phyloP scores from a whole-genome alignment of 2,113 vertebrate species.

The Riparia riparia region DNA sequence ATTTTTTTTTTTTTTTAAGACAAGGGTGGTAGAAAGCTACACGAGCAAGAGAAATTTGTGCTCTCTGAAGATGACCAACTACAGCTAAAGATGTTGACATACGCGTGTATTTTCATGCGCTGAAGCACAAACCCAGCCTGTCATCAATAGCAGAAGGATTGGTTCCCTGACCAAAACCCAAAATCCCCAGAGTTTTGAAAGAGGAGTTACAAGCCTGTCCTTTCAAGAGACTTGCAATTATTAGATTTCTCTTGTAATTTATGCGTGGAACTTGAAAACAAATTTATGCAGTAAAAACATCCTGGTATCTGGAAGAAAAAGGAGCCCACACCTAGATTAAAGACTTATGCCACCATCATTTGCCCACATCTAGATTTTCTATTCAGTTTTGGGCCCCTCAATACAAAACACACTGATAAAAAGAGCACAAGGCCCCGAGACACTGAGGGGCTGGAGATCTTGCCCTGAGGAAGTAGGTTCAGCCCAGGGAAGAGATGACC shows the following conservation, averaged over 20 bases:
- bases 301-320: background rate
- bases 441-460: background rate
- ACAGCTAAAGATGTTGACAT: background rate
- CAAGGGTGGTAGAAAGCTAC: background rate
- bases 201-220: background rate
- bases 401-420: background rate
- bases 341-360: background rate
- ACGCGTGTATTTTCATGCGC: rapidly evolving
- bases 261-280: background rate
- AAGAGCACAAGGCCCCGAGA: background rate
- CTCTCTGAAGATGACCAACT: background rate
- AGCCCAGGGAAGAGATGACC: background rate
- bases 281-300: background rate
- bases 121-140: background rate
- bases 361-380: background rate
- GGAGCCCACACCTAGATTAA: background rate
- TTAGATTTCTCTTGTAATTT: background rate
- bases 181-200: background rate
- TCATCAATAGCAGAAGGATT: background rate
- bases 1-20: background rate
- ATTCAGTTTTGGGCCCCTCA: background rate
- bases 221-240: background rate
- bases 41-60: background rate
- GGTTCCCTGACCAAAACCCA: background rate
- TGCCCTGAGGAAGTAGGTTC: background rate